phyloP scores from a whole-genome alignment of 2,888 invertebrate species.

The Thalpophila matura region DNA sequence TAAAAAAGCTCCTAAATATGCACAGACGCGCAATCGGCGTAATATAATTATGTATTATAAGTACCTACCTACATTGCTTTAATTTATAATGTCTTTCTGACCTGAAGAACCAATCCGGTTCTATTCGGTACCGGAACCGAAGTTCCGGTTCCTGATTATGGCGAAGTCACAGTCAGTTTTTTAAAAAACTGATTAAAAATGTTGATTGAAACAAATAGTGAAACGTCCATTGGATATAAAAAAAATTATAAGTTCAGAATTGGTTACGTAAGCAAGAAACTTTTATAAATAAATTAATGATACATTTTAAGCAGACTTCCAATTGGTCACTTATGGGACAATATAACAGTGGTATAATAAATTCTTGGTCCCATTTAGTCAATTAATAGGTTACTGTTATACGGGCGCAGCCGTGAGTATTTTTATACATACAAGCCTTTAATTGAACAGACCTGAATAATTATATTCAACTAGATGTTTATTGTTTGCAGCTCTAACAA shows the following conservation, averaged over 20 bases:
- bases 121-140: too few species aligned
- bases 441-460: constrained; percentile 23
- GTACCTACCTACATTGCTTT: too few species aligned
- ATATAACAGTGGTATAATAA: constrained; percentile 22
- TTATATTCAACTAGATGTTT: background rate
- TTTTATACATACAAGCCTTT: constrained; percentile 22
- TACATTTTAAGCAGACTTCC: constrained; percentile 16
- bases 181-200: background rate
- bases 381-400: constrained; percentile 53
- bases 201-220: constrained; percentile 20
- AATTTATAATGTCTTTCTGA: too few species aligned
- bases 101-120: too few species aligned
- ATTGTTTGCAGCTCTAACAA: background rate
- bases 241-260: constrained; percentile 4
- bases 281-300: constrained; percentile 38
- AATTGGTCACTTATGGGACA: constrained; percentile 46
- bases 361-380: constrained; percentile 59
- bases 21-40: too few species aligned
- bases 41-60: too few species aligned
- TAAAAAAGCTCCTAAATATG: too few species aligned
- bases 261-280: constrained; percentile 13
- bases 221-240: constrained; percentile 11
- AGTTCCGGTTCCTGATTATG: too few species aligned
- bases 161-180: too few species aligned
- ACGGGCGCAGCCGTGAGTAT: constrained; percentile 29